A percentile compares a stretch with the other conserved stretches of the same genome.
phyloP scores from a whole-genome alignment of 1,140 invertebrate genomes.

The Monomorium pharaonis region DNA sequence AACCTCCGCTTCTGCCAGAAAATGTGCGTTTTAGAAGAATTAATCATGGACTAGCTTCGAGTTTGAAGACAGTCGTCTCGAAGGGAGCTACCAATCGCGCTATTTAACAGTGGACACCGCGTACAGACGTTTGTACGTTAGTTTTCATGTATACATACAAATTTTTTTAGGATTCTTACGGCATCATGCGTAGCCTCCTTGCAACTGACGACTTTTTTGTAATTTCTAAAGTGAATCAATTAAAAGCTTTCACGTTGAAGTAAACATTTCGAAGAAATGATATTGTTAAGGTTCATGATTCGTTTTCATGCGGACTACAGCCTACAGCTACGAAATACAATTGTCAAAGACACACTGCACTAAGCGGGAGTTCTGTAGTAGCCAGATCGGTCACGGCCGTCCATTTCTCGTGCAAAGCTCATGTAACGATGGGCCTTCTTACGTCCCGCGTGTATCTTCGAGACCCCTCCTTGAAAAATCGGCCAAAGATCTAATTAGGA shows the following conservation, averaged over 20 bases:
- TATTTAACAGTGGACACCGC: neutral
- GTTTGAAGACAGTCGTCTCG: neutral
- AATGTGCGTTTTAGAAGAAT: neutral
- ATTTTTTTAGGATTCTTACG: neutral
- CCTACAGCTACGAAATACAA: neutral
- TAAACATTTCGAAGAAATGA: neutral
- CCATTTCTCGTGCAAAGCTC: slow-evolving; percentile 37
- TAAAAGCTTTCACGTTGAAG: neutral
- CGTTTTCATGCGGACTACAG: neutral
- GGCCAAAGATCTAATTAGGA: neutral
- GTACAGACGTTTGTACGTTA: no score
- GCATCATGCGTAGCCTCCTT: neutral
- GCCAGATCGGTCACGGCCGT: neutral
- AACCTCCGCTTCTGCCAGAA: neutral
- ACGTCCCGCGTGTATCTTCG: slow-evolving; percentile 42
- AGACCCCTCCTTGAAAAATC: slow-evolving; percentile 38
- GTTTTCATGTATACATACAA: neutral
- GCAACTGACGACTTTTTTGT: neutral
- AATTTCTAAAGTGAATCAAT: neutral
- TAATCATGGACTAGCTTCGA: neutral
- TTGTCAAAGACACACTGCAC: neutral
- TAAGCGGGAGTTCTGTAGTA: slow-evolving; percentile 4
- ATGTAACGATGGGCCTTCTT: slow-evolving; percentile 27
- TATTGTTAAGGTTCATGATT: neutral
- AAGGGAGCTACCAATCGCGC: neutral